These are phyloP conservation scores for Leuctra nigra DNA, from an alignment of 2,888 invertebrate species.

Conservation along the genomic window DNA sequence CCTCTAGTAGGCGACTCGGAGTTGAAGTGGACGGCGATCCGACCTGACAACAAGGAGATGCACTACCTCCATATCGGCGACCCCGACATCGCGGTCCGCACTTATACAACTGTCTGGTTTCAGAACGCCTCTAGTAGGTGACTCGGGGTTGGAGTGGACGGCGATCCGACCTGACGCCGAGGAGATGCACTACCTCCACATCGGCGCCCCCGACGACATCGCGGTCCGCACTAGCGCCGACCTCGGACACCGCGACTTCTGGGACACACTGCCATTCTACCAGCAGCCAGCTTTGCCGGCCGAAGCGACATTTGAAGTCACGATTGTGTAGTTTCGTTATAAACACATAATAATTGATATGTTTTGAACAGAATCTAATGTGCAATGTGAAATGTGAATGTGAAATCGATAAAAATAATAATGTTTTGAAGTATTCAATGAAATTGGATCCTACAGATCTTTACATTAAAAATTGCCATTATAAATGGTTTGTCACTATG, in stretches of 20 bases:
- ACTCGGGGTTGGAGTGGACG: constrained; percentile 3
- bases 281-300: too few species aligned
- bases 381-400: too few species aligned
- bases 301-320: too few species aligned
- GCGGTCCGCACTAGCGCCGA: not conserved
- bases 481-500: too few species aligned
- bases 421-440: too few species aligned
- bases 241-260: constrained; percentile 26
- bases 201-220: not conserved
- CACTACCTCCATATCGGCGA: not conserved
- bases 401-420: too few species aligned
- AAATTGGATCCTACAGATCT: too few species aligned
- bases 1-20: not conserved
- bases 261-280: constrained; percentile 27
- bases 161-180: not conserved
- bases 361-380: too few species aligned
- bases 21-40: constrained; percentile 7
- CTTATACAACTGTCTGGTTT: too few species aligned
- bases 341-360: too few species aligned
- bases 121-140: not conserved
- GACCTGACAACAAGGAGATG: not conserved
- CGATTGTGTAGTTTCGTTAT: too few species aligned
- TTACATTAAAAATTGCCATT: too few species aligned
- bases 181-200: not conserved
- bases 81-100: not conserved